Conservation (phyloP, 64 coral and sea anemone genomes). For the Stichodactyla mertensii region DNA sequence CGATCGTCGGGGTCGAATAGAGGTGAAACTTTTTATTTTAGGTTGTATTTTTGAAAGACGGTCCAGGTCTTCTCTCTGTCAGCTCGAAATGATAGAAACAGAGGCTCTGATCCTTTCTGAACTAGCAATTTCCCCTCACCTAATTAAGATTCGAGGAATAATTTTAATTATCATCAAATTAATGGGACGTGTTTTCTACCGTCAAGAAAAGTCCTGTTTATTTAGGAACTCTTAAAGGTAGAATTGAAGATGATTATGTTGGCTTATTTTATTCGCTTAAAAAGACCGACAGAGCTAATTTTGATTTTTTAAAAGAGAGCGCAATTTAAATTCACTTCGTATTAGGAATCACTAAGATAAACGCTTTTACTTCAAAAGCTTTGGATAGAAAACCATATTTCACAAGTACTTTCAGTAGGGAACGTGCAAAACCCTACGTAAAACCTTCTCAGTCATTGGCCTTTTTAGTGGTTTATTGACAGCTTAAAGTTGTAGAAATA, state of each 20-base stretch:
- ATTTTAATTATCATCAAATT: slow-evolving; percentile 3
- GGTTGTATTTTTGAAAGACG: no score
- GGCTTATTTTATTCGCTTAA: neutral
- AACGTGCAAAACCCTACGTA: neutral
- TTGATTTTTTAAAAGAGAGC: no score
- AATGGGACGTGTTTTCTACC: neutral
- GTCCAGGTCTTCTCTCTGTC: neutral
- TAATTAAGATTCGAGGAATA: neutral
- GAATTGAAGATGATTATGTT: neutral
- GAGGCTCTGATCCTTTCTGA: neutral
- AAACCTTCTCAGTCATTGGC: neutral
- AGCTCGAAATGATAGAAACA: neutral
- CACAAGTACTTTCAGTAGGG: neutral
- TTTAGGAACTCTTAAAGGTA: slow-evolving; percentile 6
- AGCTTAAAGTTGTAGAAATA: neutral
- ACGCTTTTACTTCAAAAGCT: neutral
- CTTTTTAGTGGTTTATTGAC: neutral
- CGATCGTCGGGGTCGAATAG: no score
- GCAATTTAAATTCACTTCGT: neutral
- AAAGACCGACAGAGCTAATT: neutral
- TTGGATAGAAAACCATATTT: neutral
- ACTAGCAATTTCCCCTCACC: neutral
- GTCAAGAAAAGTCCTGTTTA: neutral
- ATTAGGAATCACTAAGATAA: neutral
- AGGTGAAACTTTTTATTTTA: neutral